Evolutionary conservation across 92 coral and sea anemone genomes (phyloP).

Genomic region (Epizoanthus illoricatus): DNA sequence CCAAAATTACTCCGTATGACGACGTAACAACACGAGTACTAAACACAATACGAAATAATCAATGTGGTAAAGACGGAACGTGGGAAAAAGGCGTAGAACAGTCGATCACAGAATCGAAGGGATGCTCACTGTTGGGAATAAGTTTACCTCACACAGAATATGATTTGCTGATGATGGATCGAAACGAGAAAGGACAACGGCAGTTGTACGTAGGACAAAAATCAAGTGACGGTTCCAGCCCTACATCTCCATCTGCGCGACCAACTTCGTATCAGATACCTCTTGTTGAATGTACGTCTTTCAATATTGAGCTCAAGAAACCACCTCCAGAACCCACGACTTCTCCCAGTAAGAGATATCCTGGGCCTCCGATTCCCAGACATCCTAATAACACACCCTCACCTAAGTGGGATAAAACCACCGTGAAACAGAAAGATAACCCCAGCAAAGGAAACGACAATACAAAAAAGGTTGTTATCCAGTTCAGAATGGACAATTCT

Average conservation of each 20-base stretch:
- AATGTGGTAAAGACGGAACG: constrained; percentile 62
- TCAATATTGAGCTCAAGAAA: constrained; percentile 56
- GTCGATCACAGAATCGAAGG: constrained; percentile 66
- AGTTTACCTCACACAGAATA: constrained; percentile 68
- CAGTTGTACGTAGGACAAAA: constrained; percentile 73
- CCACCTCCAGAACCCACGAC: constrained; percentile 78
- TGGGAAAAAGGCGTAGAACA: constrained; percentile 59
- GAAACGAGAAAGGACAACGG: constrained; percentile 44
- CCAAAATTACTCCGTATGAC: constrained; percentile 61
- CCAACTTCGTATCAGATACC: constrained; percentile 81
- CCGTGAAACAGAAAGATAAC: constrained; percentile 42
- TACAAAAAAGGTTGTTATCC: constrained; percentile 15
- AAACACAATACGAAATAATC: constrained; percentile 54
- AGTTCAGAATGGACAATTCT: not conserved
- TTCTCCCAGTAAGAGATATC: constrained; percentile 56
- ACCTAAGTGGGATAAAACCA: constrained; percentile 52
- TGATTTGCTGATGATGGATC: constrained; percentile 71
- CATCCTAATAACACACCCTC: constrained; percentile 60
- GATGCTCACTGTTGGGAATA: constrained; percentile 63
- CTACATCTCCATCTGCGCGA: constrained; percentile 55
- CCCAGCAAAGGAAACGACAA: constrained; percentile 51
- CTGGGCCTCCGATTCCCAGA: not conserved
- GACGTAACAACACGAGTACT: constrained; percentile 41
- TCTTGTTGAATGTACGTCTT: constrained; percentile 67
- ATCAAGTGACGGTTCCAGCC: constrained; percentile 52